phyloP scores from a whole-genome alignment of 2,113 vertebrate genomes.

The Thymallus thymallus region DNA sequence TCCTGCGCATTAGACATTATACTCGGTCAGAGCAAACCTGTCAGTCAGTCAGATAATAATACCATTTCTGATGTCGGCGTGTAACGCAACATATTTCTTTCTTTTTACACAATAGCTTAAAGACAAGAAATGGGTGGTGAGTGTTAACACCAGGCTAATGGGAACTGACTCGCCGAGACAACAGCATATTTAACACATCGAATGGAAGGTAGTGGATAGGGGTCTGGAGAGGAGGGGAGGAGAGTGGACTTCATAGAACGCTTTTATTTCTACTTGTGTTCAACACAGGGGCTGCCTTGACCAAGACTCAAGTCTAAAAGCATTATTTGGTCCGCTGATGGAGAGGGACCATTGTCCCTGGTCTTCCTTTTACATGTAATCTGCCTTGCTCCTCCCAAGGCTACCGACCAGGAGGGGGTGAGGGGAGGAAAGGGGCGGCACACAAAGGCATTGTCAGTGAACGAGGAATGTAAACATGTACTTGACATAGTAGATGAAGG shows the following conservation, averaged over 20 bases:
- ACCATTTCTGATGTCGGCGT: constrained; percentile 56
- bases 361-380: too few relatives aligned
- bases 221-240: not conserved
- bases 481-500: too few relatives aligned
- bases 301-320: too few relatives aligned
- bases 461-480: too few relatives aligned
- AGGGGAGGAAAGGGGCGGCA: constrained; percentile 44
- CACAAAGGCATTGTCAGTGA: not conserved
- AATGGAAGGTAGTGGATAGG: constrained; percentile 19
- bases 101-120: constrained; percentile 52
- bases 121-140: constrained; percentile 36
- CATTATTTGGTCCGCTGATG: constrained; percentile 58
- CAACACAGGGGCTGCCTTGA: too few relatives aligned
- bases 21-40: constrained; percentile 34
- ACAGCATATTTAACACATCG: constrained; percentile 44
- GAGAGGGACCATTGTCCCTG: constrained; percentile 40
- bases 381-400: constrained; percentile 50
- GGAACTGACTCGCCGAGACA: not conserved
- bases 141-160: constrained; percentile 55
- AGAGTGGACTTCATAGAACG: too few relatives aligned
- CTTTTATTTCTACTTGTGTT: too few relatives aligned
- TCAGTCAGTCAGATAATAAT: constrained; percentile 57
- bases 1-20: too few relatives aligned
- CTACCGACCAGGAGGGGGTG: not conserved
- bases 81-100: constrained; percentile 42